Base-by-base conservation (phyloP, 2,113 vertebrate genomes). In the Oncorhynchus tshawytscha region DNA sequence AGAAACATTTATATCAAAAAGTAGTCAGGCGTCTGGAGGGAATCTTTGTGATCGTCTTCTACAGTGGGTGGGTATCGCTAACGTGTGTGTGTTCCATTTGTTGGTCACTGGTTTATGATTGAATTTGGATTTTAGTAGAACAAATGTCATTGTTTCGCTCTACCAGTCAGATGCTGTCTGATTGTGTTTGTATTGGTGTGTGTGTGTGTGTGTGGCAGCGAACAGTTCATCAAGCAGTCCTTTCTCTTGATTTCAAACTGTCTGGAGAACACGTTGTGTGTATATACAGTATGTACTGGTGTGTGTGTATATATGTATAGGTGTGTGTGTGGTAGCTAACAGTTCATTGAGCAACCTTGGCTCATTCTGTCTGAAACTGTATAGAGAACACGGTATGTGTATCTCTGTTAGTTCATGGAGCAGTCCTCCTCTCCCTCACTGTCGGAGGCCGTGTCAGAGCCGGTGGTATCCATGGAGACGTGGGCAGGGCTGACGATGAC, bases 371-470 rank as follows among this genome's bases (percentile, higher is more conserved):
- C 51, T 54, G 51, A 54, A 18, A 54, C 12, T 18, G 51, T 62
- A n/a, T 8, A 22, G 6, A 22, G 5, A 54, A 54, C 51, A 16
- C 1, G 3, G 60, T 25, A 5, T 8, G 60, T 22, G 16, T 4
- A 20, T 89, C 90, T 29, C 12, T 29, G 2, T 96, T 93, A 96
- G 94, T 96, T 97, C 94, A 96, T 94, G 29, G 93, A 94, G 81
- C 94, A 94, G 0, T 93, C 95, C 91, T 93, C 95, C 91, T 95
- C 94, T 39, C 94, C 95, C 91, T 98, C 97, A 0, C 95, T 96
- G 91, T 99, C 97, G 0, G 97, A 98, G 91, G 96, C 96, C 0
- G 96, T 97, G 89, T 99, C 97, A 0, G 96, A 98, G 90, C 95
- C 90, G 1, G 94, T 94, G 20, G 94, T 93, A 82, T 97, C 0